phyloP scores from a whole-genome alignment of 2,888 invertebrate genomes.

The Biston stratarius region DNA sequence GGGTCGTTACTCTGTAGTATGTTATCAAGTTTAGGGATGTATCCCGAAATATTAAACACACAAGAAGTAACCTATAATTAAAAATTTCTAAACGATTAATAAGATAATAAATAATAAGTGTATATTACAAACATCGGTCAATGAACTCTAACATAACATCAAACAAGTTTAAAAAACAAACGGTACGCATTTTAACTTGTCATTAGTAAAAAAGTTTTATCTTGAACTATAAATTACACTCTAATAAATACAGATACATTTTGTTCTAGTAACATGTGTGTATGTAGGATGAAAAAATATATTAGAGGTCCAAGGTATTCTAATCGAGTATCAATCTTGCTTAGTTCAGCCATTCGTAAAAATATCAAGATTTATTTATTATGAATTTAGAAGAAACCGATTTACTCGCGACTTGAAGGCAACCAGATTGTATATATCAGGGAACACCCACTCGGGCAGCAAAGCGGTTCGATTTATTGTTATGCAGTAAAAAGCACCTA shows the following conservation, averaged over 20 bases:
- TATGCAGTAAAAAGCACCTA: no score
- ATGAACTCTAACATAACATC: slow-evolving; percentile 5
- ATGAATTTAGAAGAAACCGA: no score
- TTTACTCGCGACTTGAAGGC: no score
- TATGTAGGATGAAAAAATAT: neutral
- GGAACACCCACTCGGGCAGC: no score
- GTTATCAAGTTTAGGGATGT: neutral
- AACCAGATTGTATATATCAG: no score
- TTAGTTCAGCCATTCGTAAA: slow-evolving; percentile 14
- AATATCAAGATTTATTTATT: slow-evolving; percentile 6
- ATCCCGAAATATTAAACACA: neutral
- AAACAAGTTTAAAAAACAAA: neutral
- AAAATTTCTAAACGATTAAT: neutral
- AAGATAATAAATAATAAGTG: neutral
- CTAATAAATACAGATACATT: slow-evolving; percentile 2
- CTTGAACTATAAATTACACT: neutral
- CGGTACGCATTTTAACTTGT: neutral
- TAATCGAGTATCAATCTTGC: neutral
- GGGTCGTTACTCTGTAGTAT: neutral
- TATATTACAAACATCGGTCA: slow-evolving; percentile 8
- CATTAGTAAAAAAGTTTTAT: slow-evolving; percentile 3
- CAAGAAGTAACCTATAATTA: neutral
- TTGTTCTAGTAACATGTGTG: neutral
- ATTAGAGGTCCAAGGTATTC: slow-evolving; percentile 2
- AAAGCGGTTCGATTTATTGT: no score